phyloP scores from a whole-genome alignment of 1,140 invertebrate genomes.

The Fopius arisanus region DNA sequence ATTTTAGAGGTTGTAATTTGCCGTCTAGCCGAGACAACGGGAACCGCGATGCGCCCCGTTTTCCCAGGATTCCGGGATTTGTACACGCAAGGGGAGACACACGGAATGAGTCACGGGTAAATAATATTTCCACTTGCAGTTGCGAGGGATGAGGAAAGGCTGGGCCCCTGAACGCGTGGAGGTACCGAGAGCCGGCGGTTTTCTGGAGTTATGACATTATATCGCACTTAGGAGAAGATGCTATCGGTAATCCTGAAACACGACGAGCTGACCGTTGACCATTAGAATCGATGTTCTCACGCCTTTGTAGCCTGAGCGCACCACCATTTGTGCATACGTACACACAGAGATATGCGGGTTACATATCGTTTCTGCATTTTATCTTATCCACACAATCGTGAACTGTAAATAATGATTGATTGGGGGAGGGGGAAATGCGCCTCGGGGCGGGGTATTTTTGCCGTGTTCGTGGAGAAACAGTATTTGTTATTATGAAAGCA shows the following conservation, averaged over 20 bases:
- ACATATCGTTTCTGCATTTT: slow-evolving; percentile 35
- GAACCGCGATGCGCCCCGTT: not conserved
- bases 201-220: slow-evolving; percentile 57
- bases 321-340: not conserved
- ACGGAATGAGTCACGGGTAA: not conserved
- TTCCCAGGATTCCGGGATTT: not conserved
- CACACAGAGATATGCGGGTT: not conserved
- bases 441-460: too few relatives aligned
- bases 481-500: too few relatives aligned
- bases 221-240: slow-evolving; percentile 52
- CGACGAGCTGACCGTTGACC: slow-evolving; percentile 53
- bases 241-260: slow-evolving; percentile 49
- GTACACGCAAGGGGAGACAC: not conserved
- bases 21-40: not conserved
- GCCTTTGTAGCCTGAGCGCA: slow-evolving; percentile 40
- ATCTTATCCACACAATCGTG: slow-evolving; percentile 31
- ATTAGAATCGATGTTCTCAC: slow-evolving; percentile 58
- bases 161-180: not conserved
- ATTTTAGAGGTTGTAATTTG: not conserved
- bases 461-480: too few relatives aligned
- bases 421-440: not conserved
- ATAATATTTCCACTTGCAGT: not conserved
- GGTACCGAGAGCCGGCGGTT: not conserved
- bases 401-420: slow-evolving; percentile 48
- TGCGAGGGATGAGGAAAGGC: not conserved